Percentiles rank a stretch among this genome's conserved stretches.
These are phyloP conservation scores for Ibidorhyncha struthersii DNA, from an alignment of 2,113 vertebrate species.

Conservation along the genomic window DNA sequence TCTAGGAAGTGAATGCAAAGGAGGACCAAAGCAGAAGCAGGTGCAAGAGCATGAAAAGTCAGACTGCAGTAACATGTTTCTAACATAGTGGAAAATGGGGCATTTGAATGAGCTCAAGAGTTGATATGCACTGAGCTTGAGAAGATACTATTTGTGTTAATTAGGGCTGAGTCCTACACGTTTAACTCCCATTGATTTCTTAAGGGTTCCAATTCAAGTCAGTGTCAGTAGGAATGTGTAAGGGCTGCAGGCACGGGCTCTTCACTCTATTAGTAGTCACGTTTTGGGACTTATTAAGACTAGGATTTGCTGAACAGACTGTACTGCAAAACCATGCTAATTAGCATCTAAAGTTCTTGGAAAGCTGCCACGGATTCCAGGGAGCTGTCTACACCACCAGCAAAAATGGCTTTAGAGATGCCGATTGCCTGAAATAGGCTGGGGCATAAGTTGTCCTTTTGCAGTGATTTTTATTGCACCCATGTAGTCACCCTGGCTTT, in stretches of 20 bases:
- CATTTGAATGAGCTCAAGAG: not conserved
- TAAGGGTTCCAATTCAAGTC: constrained; percentile 9
- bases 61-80: not conserved
- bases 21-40: not conserved
- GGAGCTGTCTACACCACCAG: not conserved
- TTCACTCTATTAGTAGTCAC: not conserved
- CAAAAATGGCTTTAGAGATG: not conserved
- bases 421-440: not conserved
- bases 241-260: not conserved
- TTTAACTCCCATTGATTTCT: constrained; percentile 6
- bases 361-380: constrained; percentile 27
- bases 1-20: not conserved
- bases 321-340: constrained; percentile 33
- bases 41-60: not conserved
- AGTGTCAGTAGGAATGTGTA: not conserved
- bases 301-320: constrained; percentile 51
- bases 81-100: not conserved
- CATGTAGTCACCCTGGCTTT: not conserved
- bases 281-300: constrained; percentile 1
- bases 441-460: not conserved
- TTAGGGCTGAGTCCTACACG: not conserved
- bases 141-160: not conserved
- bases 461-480: not conserved
- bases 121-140: not conserved
- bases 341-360: constrained; percentile 51